phyloP scores from a whole-genome alignment of 2,113 vertebrate species.

The Mus spicilegus region DNA sequence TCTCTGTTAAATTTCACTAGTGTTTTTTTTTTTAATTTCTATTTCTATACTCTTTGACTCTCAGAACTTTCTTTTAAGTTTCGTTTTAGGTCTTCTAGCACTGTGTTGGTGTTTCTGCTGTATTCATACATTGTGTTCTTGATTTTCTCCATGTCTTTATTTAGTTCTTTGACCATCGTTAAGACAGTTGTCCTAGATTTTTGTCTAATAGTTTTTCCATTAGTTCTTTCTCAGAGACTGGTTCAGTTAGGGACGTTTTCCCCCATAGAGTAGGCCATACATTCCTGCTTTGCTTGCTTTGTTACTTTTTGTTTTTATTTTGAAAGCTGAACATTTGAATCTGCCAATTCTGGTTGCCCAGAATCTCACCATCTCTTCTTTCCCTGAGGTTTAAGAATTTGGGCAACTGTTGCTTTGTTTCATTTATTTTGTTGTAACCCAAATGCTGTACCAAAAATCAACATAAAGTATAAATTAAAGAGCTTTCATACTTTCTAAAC shows the following conservation, averaged over 20 bases:
- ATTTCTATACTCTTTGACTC: not conserved
- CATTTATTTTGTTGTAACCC: not conserved
- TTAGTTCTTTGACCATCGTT: not conserved
- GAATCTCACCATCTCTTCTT: not conserved
- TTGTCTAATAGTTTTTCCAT: not conserved
- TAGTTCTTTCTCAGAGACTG: not conserved
- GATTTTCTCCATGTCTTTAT: not conserved
- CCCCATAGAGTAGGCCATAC: not conserved
- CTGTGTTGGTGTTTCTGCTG: not conserved
- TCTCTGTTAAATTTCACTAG: not conserved
- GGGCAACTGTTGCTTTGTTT: not conserved
- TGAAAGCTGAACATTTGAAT: not conserved
- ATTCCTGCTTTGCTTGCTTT: not conserved
- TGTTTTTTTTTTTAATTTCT: not conserved
- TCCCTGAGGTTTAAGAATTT: not conserved
- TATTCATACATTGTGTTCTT: not conserved
- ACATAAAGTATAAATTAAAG: not conserved
- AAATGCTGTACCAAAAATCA: not conserved
- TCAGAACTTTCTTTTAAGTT: not conserved
- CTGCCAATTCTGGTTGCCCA: too few relatives aligned
- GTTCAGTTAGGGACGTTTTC: not conserved
- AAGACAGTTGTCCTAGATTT: not conserved
- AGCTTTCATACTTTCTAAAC: not conserved
- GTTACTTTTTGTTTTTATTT: not conserved
- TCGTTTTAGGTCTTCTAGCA: not conserved